Evolutionary conservation across 2,113 vertebrate genomes (phyloP), one percentile per base, ranked within the genome.

Genomic region (Hippocampus barbouri): DNA sequence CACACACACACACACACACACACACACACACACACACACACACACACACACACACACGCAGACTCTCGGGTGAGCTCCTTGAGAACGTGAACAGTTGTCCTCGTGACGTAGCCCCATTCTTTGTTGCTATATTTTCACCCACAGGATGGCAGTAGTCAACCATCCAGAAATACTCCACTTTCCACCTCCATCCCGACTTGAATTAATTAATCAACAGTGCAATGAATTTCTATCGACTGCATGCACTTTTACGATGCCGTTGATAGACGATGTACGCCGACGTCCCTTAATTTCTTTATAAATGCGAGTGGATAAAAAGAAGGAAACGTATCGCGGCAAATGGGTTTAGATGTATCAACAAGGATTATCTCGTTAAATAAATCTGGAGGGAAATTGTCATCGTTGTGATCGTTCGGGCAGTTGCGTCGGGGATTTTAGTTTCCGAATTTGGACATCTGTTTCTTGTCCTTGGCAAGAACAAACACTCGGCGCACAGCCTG

Each of bases 401-500:
- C 38, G 8, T 41, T 43, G n/a, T 10, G 64, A 27, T 45, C 41
- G 8, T 23, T 25, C n/a, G 2, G 59, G 14, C 40, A 66, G n/a
- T 27, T 47, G 43, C 64, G 7, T 47, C 12, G 14, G 12, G 23
- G 7, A 45, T 66, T 54, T 69, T 3, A 41, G 71, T 66, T 70
- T 45, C 25, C 18, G 10, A 57, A 27, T 73, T 75, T 72, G 57
- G 71, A 71, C 72, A 79, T 66, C 53, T 74, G 71, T 79, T 70
- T 66, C 67, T 69, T 70, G 74, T 82, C 72, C 57, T 75, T 70
- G 51, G 62, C 38, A 63, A 43, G 51, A 86, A 72, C 65, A 69
- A 74, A 72, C 69, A 64, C 43, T 66, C n/a, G n/a, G 43, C 70
- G 40, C 66, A 56, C 62, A 51, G 68, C 25, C 63, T 80, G 64